Conservation (phyloP, 2,888 invertebrate species). For the Drosophila neotestacea region DNA sequence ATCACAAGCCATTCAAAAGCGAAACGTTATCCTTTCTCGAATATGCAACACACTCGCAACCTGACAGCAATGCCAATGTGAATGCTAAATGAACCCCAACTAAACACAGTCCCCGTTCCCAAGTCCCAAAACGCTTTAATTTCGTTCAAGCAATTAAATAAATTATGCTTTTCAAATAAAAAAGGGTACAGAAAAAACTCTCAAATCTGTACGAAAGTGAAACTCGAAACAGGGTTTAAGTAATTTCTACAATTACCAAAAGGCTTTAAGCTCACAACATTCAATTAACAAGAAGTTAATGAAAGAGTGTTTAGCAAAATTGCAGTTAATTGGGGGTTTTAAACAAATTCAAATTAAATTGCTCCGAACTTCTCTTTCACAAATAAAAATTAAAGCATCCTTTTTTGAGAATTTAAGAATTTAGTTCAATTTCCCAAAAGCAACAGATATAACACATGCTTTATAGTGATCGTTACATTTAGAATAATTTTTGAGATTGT, state of each 20-base stretch:
- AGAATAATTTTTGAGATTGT: too few species aligned
- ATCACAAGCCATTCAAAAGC: conserved; percentile 6
- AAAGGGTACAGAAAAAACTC: background rate
- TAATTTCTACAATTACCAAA: conserved; percentile 21
- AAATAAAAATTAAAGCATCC: too few species aligned
- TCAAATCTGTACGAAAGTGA: background rate
- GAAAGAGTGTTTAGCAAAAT: background rate
- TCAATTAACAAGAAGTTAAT: background rate
- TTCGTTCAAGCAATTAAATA: background rate
- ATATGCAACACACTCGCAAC: conserved; percentile 8
- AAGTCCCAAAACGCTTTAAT: background rate
- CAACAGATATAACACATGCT: too few species aligned
- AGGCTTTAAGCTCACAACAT: background rate
- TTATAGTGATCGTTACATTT: too few species aligned
- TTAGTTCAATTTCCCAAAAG: too few species aligned
- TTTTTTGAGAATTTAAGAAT: too few species aligned
- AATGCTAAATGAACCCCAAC: conserved; percentile 17
- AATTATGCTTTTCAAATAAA: background rate
- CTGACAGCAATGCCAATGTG: background rate
- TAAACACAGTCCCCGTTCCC: background rate
- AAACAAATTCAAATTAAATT: background rate
- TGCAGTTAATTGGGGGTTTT: background rate
- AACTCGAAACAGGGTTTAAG: background rate
- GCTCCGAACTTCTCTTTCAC: background rate
- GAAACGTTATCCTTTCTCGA: conserved; percentile 18